Evolutionary conservation across 2,797 vertebrate genomes (phyloP).

Genomic region (Halcyon leucocephala): DNA sequence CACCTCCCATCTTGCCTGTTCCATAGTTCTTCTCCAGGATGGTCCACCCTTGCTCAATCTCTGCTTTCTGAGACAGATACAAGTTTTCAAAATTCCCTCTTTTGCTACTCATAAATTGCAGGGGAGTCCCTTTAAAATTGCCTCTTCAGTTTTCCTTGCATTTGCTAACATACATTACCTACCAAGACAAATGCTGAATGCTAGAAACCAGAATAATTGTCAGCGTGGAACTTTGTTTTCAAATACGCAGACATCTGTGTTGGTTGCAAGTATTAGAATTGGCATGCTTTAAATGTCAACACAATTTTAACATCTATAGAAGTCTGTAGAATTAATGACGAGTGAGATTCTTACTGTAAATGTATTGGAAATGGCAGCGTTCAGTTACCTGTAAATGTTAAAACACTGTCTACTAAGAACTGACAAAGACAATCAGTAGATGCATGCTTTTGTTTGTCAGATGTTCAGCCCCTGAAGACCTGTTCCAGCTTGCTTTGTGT

Average conservation of each 20-base stretch:
- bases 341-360: conserved; percentile 27
- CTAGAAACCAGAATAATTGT: background rate
- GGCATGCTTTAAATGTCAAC: conserved; percentile 53
- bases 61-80: background rate
- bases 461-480: conserved; percentile 30
- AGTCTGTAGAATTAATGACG: conserved; percentile 51
- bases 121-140: background rate
- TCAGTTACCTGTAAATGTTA: conserved; percentile 73
- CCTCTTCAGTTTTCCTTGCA: background rate
- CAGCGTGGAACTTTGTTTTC: conserved; percentile 9
- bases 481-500: background rate
- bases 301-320: conserved; percentile 35
- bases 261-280: conserved; percentile 12
- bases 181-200: background rate
- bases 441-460: conserved; percentile 52
- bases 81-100: background rate
- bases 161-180: background rate
- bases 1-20: background rate
- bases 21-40: background rate
- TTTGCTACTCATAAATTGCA: background rate
- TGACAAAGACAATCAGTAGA: conserved; percentile 70
- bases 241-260: background rate
- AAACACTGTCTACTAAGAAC: conserved; percentile 57
- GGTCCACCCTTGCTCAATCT: background rate
- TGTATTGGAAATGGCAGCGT: conserved; percentile 59